Evolutionary conservation across 1,140 invertebrate genomes (phyloP).

Genomic region (Anastatus disparis): DNA sequence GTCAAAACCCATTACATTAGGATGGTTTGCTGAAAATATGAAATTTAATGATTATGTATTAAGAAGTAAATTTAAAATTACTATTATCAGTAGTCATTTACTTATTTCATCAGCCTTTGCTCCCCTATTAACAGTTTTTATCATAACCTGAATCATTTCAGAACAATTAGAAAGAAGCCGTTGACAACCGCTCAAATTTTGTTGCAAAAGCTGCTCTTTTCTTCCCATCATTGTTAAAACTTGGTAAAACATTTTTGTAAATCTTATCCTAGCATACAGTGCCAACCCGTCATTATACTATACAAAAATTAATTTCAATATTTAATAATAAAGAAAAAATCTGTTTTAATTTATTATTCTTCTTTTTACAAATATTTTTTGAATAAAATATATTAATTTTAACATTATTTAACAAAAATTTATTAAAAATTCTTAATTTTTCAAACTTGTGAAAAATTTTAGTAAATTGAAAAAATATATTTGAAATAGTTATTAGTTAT

Average conservation of each 20-base stretch:
- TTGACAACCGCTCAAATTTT: constrained; percentile 72
- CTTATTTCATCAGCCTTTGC: constrained; percentile 78
- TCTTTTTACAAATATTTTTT: not conserved
- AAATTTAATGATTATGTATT: not conserved
- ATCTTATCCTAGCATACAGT: constrained; percentile 84
- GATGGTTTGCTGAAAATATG: constrained; percentile 61
- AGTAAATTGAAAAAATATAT: not conserved
- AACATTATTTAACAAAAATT: not conserved
- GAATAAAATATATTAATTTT: not conserved
- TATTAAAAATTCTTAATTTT: not conserved
- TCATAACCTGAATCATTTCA: constrained; percentile 84
- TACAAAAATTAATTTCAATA: constrained; percentile 38
- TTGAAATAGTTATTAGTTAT: constrained; percentile 1
- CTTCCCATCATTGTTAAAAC: constrained; percentile 76
- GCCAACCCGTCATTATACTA: constrained; percentile 73
- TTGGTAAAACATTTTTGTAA: constrained; percentile 87
- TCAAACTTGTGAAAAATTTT: not conserved
- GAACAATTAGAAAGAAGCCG: constrained; percentile 76
- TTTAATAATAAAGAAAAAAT: too few species aligned
- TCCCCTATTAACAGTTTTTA: constrained; percentile 80
- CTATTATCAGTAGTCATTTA: constrained; percentile 60
- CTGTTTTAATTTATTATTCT: too few species aligned
- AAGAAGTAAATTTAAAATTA: not conserved
- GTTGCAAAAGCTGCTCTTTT: constrained; percentile 69
- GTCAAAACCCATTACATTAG: constrained; percentile 86